phyloP scores from a whole-genome alignment of 92 coral and sea anemone genomes.

The Chrysogorgia sp. region DNA sequence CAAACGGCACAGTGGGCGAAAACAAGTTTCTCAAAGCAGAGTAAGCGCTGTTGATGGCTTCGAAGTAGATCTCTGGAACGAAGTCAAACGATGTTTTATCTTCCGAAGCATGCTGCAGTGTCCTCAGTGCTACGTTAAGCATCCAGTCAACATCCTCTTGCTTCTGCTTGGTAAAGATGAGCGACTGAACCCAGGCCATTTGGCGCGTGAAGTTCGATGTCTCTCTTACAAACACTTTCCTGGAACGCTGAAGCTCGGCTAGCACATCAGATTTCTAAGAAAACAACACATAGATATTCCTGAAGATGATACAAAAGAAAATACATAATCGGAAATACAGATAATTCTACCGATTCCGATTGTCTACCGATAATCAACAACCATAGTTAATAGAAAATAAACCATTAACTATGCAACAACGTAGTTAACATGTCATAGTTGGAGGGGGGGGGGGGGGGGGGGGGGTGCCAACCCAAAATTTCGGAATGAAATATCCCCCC shows the following conservation, averaged over 20 bases:
- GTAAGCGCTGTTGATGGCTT: conserved; percentile 85
- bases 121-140: conserved; percentile 72
- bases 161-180: conserved; percentile 88
- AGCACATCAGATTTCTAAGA: conserved; percentile 77
- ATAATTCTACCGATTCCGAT: too few relatives aligned
- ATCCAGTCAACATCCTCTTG: conserved; percentile 93
- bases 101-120: conserved; percentile 70
- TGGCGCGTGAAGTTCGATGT: conserved; percentile 95
- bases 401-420: too few relatives aligned
- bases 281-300: background rate
- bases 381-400: too few relatives aligned
- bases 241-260: conserved; percentile 84
- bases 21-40: conserved; percentile 86
- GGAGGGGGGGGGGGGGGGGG: too few relatives aligned
- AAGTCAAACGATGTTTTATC: conserved; percentile 78
- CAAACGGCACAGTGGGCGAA: conserved; percentile 79
- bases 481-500: too few relatives aligned
- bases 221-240: conserved; percentile 82
- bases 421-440: too few relatives aligned
- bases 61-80: conserved; percentile 91
- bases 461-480: too few relatives aligned
- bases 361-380: background rate
- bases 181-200: conserved; percentile 94
- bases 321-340: background rate
- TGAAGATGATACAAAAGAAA: background rate